Conservation (phyloP, 2,888 invertebrate genomes). For the Cephus pygmeus region DNA sequence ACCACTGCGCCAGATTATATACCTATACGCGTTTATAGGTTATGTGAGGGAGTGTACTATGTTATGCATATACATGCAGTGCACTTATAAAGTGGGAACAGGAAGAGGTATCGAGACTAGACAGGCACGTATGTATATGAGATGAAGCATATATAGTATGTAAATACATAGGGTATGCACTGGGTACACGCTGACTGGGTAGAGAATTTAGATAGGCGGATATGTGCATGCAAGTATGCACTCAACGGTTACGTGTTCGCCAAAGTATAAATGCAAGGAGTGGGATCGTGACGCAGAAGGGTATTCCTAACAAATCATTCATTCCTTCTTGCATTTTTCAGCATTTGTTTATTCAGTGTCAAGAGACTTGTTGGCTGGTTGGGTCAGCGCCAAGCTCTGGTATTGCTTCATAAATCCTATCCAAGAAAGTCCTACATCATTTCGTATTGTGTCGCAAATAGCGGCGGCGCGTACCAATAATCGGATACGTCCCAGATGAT, state of each 20-base stretch:
- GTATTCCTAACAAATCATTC: conserved; percentile 23
- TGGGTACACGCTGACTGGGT: neutral
- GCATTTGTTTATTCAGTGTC: conserved; percentile 52
- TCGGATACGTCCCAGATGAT: conserved; percentile 50
- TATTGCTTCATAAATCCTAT: conserved; percentile 60
- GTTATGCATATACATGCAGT: neutral
- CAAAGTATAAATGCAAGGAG: neutral
- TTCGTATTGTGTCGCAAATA: conserved; percentile 54
- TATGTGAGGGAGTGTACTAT: neutral
- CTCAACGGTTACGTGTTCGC: conserved; percentile 21
- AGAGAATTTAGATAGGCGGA: neutral
- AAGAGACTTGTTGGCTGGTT: conserved; percentile 50
- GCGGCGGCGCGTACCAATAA: conserved; percentile 52
- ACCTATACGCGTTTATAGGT: neutral
- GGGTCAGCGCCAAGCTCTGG: conserved; percentile 53
- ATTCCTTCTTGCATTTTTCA: conserved; percentile 24
- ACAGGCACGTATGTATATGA: neutral
- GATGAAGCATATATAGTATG: neutral
- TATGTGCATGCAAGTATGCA: conserved; percentile 7
- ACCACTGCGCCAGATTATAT: neutral
- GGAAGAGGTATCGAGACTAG: neutral
- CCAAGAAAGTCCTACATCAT: conserved; percentile 55
- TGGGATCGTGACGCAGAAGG: conserved; percentile 5
- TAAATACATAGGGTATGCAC: neutral
- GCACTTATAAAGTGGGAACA: neutral